A percentile compares a stretch with the other conserved stretches of the same genome.
phyloP scores from a whole-genome alignment of 2,888 invertebrate species.

The Philopedon plagiatum region DNA sequence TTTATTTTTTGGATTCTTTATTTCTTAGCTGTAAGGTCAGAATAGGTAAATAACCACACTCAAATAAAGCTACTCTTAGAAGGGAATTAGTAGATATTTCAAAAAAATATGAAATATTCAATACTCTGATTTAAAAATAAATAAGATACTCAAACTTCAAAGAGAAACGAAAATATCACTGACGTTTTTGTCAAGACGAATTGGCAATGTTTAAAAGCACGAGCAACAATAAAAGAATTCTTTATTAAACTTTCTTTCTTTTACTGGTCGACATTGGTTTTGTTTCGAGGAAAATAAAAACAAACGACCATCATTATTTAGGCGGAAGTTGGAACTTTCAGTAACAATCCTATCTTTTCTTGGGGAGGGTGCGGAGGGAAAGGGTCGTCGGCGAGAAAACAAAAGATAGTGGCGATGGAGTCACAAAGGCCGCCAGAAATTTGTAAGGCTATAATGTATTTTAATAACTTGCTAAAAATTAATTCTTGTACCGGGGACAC shows the following conservation, averaged over 20 bases:
- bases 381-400: constrained; percentile 9
- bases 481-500: not conserved
- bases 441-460: constrained; percentile 12
- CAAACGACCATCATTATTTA: constrained; percentile 46
- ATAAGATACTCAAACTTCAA: too few relatives aligned
- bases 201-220: constrained; percentile 30
- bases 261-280: constrained; percentile 30
- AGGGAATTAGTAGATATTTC: too few relatives aligned
- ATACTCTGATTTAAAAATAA: too few relatives aligned
- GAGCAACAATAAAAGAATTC: constrained; percentile 36
- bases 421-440: constrained; percentile 22
- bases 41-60: too few relatives aligned
- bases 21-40: too few relatives aligned
- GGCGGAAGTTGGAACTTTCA: constrained; percentile 47
- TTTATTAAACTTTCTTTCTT: constrained; percentile 45
- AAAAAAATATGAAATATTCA: too few relatives aligned
- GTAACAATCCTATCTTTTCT: constrained; percentile 47
- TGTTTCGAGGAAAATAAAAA: constrained; percentile 47
- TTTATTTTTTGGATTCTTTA: too few relatives aligned
- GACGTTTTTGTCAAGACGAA: constrained; percentile 13
- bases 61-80: too few relatives aligned
- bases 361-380: not conserved
- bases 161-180: not conserved
- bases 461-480: constrained; percentile 26
- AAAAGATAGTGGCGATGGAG: constrained; percentile 33